Evolutionary conservation across 2,797 vertebrate species (phyloP).

Genomic region (Rhinophrynus dorsalis): DNA sequence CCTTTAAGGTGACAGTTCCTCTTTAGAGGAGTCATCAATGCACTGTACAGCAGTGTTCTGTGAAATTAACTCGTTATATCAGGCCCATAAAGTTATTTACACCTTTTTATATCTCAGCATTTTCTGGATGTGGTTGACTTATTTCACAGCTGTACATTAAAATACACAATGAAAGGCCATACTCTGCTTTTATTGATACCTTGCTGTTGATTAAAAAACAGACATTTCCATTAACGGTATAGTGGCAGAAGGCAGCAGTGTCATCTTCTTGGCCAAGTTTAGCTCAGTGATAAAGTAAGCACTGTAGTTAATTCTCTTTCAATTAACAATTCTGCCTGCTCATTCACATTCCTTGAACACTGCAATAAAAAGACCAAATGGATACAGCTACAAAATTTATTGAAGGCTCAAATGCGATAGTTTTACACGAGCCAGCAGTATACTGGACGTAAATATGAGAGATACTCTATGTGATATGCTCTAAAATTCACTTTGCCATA

Average conservation of each 20-base stretch:
- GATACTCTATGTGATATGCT: no score
- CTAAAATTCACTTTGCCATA: constrained; percentile 17
- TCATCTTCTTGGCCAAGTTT: constrained; percentile 41
- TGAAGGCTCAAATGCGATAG: constrained; percentile 30
- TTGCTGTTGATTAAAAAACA: constrained; percentile 37
- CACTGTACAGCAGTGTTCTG: no score
- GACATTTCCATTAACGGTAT: constrained; percentile 36
- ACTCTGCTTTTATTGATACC: constrained; percentile 41
- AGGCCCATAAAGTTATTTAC: constrained; percentile 23
- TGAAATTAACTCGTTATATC: constrained; percentile 7
- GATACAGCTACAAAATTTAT: constrained; percentile 42
- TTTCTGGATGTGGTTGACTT: constrained; percentile 26
- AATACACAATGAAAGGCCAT: constrained; percentile 14
- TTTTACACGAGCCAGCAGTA: constrained; percentile 44
- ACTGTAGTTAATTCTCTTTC: constrained; percentile 37
- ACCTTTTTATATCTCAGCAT: constrained; percentile 21
- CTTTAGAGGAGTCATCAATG: no score
- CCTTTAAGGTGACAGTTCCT: no score
- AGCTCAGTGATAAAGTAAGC: constrained; percentile 38
- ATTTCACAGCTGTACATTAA: constrained; percentile 43
- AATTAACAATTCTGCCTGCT: constrained; percentile 49
- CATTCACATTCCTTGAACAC: constrained; percentile 32
- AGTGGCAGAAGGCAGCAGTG: constrained; percentile 15
- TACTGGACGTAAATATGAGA: constrained; percentile 30
- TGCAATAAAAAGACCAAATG: constrained; percentile 45